Base-by-base conservation (phyloP, 1,140 invertebrate genomes). In the Halictus rubicundus region DNA sequence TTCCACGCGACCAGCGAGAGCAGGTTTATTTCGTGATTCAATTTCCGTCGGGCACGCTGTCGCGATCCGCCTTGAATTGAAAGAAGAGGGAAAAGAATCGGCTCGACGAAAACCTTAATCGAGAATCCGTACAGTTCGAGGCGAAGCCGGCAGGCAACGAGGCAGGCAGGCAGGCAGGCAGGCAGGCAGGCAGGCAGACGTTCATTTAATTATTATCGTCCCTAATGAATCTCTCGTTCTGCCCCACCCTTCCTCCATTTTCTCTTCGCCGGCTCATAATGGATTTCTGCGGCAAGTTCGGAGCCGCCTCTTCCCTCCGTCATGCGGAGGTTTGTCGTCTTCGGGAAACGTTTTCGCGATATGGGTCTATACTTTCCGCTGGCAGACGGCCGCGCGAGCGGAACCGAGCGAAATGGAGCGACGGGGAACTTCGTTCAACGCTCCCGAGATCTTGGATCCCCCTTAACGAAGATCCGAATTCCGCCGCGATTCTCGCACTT, bases 191-290 rank as follows among this genome's bases (percentile, higher is more conserved):
- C 65, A 78, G 80, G 23, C 61, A 77, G 87, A 85, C 88, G 88
- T 89, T 89, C 88, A 80, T 89, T 89, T 88, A 81, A 84, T 88
- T 88, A 89, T 87, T 89, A 89, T 89, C 88, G 64, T 73, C 78
- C 76, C 87, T 89, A 89, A 89, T 89, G 88, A 89, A 89, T 89
- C 60, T 89, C 83, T 83, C 85, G 73, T 80, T 81, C 78, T n/a
- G n/a, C 64, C 42, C 73, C 64, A 66, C 57, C 77, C 37, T 14
- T 57, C 21, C n/a, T n/a, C 54, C 54, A n/a, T 23, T 25, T 27
- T 9, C 76, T 68, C 69, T 19, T 68, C 60, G 52, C 63, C 61
- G 66, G 68, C 74, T 72, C 78, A 82, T 89, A 89, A 89, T 89
- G 88, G 86, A 89, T 89, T 88, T 89, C 88, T 86, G 73, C 81